A percentile compares a stretch with the other conserved stretches of the same genome.
Conservation (phyloP, 2,797 vertebrate species). For the Alauda arvensis region DNA sequence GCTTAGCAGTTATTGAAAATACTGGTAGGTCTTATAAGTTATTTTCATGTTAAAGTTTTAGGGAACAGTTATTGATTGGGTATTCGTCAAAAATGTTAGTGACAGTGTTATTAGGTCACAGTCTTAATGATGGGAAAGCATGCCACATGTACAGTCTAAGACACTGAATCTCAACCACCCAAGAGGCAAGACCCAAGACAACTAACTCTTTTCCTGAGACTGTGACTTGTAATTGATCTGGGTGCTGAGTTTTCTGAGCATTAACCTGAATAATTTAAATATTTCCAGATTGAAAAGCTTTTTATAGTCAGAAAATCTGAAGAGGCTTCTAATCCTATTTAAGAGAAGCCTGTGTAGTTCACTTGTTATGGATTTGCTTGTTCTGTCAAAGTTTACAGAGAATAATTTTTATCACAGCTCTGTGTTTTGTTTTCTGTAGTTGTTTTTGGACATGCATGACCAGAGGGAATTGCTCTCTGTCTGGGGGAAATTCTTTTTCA, state of each 20-base stretch:
- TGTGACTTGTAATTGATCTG: not conserved
- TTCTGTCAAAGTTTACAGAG: conserved; percentile 13
- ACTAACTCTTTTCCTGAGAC: not conserved
- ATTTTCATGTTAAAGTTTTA: not conserved
- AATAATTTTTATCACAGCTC: not conserved
- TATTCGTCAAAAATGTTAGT: not conserved
- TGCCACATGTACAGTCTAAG: not conserved
- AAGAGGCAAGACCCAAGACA: not conserved
- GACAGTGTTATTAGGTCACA: not conserved
- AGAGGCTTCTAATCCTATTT: not conserved
- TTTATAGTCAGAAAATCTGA: not conserved
- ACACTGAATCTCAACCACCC: not conserved
- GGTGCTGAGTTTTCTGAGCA: not conserved
- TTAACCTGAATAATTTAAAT: conserved; percentile 8
- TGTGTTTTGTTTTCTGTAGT: not conserved
- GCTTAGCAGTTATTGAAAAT: not conserved
- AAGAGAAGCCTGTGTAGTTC: not conserved
- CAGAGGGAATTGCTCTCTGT: not conserved
- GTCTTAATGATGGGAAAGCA: not conserved
- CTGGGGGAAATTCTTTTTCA: not conserved
- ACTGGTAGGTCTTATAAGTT: not conserved
- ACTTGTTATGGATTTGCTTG: not conserved
- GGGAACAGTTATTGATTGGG: not conserved
- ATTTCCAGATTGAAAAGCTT: not conserved
- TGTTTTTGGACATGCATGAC: not conserved